Conservation (phyloP, 2,113 vertebrate genomes). For the Ursus arctos region DNA sequence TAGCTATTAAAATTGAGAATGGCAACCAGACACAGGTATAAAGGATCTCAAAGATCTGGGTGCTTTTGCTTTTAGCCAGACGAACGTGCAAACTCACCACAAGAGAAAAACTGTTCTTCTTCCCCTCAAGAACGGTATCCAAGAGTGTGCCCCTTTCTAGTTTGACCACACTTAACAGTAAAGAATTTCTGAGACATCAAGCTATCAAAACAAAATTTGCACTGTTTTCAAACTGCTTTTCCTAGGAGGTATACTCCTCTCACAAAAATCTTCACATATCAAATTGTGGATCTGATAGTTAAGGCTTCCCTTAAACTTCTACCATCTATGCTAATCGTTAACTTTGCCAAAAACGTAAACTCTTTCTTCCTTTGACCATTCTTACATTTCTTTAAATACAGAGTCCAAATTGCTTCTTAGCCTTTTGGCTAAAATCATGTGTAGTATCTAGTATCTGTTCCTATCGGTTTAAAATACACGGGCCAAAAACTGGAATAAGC, state of each 20-base stretch:
- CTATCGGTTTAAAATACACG: neutral
- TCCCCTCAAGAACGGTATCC: neutral
- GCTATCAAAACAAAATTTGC: neutral
- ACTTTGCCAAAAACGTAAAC: accelerated
- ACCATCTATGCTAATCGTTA: neutral
- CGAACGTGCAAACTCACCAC: neutral
- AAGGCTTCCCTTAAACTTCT: neutral
- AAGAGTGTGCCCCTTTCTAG: neutral
- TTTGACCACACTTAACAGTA: neutral
- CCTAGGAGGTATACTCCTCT: neutral
- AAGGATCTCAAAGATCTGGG: neutral
- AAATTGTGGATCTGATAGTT: accelerated
- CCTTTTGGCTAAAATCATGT: neutral
- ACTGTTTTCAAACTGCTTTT: neutral
- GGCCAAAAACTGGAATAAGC: neutral
- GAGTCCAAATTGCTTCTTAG: no score
- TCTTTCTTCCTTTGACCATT: neutral
- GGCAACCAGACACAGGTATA: neutral
- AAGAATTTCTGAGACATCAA: neutral
- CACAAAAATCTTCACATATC: neutral
- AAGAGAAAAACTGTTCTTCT: neutral
- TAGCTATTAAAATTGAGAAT: neutral
- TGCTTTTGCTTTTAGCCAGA: neutral
- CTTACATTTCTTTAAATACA: neutral
- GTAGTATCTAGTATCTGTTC: neutral